Conservation (phyloP, 2,113 vertebrate species). For the Panurus biarmicus region DNA sequence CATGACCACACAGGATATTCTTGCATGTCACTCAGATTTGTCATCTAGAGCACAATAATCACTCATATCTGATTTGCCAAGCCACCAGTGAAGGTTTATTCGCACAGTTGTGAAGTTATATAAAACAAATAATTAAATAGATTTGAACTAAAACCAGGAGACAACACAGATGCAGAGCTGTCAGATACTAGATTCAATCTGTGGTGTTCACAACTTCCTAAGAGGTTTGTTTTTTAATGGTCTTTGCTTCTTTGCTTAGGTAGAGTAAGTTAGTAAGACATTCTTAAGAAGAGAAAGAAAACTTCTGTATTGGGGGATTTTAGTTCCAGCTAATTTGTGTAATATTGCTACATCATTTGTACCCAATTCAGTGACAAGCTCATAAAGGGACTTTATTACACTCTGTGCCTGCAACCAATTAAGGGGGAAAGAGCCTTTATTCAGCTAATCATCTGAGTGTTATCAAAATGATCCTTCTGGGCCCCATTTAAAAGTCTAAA, state of each 20-base stretch:
- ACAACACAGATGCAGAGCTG: background rate
- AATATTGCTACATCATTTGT: conserved; percentile 3
- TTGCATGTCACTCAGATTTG: background rate
- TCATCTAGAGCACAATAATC: background rate
- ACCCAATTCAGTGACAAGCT: background rate
- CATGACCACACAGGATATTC: background rate
- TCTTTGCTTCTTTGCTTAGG: background rate
- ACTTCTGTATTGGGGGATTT: background rate
- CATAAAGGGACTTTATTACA: background rate
- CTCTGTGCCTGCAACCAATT: background rate
- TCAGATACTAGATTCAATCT: background rate
- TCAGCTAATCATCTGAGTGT: conserved; percentile 10
- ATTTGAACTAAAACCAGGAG: background rate
- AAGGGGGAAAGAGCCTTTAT: conserved; percentile 10
- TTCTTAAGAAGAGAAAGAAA: background rate
- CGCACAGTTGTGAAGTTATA: background rate
- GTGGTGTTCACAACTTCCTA: background rate
- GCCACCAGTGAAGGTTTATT: background rate
- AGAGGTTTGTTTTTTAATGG: background rate
- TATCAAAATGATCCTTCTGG: conserved; percentile 40
- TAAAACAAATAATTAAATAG: background rate
- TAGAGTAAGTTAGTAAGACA: background rate
- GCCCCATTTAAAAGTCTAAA: conserved; percentile 8
- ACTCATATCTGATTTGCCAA: background rate
- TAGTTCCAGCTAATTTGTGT: background rate